Conservation (phyloP, 2,113 vertebrate species). For the Toxotes chatareus region DNA sequence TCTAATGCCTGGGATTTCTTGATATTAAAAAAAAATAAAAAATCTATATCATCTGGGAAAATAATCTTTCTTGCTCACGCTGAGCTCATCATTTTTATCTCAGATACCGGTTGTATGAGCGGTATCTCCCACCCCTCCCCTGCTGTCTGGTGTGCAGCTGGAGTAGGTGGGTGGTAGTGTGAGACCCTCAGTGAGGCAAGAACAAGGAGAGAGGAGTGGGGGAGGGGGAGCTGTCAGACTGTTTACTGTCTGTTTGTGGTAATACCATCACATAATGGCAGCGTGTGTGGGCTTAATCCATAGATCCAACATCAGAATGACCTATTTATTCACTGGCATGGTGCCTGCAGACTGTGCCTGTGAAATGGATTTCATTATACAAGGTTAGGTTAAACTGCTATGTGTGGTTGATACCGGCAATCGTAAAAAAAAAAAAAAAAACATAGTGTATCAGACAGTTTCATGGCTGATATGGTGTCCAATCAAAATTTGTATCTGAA, state of each 20-base stretch:
- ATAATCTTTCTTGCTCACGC: conserved; percentile 10
- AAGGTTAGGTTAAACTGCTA: conserved; percentile 39
- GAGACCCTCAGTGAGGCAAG: conserved; percentile 3
- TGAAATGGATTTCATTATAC: conserved; percentile 45
- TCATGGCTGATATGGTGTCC: background rate
- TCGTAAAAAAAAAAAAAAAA: background rate
- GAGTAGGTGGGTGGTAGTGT: background rate
- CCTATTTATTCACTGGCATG: conserved; percentile 35
- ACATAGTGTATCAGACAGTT: background rate
- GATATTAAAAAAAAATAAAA: background rate
- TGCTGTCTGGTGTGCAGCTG: conserved; percentile 7
- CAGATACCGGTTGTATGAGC: background rate
- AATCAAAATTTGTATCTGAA: background rate
- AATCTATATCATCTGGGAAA: conserved; percentile 9
- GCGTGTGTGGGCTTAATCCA: conserved; percentile 48
- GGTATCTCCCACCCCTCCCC: background rate
- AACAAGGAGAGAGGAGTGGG: conserved; percentile 24
- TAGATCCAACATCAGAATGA: conserved; percentile 40
- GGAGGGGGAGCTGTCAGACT: conserved; percentile 46
- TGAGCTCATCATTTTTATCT: background rate
- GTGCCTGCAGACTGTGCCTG: background rate
- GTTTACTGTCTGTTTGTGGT: conserved; percentile 59
- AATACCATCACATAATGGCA: conserved; percentile 50
- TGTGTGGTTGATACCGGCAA: background rate
- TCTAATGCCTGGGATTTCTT: background rate